Evolutionary conservation across 2,888 invertebrate genomes (phyloP), one percentile per base, ranked within the genome.

Genomic region (Cephus pygmeus): DNA sequence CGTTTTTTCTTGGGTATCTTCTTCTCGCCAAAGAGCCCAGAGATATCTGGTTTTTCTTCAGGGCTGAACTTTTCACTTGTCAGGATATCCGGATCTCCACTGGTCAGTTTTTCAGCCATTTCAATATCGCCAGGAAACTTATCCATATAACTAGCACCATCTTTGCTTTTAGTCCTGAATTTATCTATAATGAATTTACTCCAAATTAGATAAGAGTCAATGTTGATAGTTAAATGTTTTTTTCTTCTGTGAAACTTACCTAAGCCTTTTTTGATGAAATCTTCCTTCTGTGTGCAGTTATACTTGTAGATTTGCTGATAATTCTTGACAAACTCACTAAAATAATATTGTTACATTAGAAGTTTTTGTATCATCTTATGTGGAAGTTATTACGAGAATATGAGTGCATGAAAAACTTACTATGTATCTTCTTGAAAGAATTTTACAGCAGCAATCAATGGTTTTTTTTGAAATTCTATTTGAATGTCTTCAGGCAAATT

Each of bases 401-500:
- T 71, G 30, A 30, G 34, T 76, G n/a, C 30, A 77, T 76, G 11
- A 34, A 78, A 74, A 75, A 94, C 96, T 95, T 94, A 97, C 97
- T 94, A 97, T 81, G 94, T 93, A 88, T 95, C 95, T 92, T 97
- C 97, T 90, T 96, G 95, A 91, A 97, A 97, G 92, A 97, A 97
- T 90, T 96, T 96, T 75, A 97, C 97, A 86, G 95, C 94, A 77
- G 95, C 96, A 85, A 97, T 94, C n/a, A 96, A 95, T 83, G 94
- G 93, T 88, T 95, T 96, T 76, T 88, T 90, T 87, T 94, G 93
- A 87, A 95, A 93, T 77, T 94, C 94, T 74, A 92, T 91, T 80
- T 95, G 92, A 84, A 96, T 92, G 88, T 96, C 96, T 84, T 94
- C 94, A 34, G 96, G 95, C 78, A 96, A 92, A 77, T 94, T 94